Conservation (phyloP, 1,140 invertebrate genomes). For the Varroa destructor region DNA sequence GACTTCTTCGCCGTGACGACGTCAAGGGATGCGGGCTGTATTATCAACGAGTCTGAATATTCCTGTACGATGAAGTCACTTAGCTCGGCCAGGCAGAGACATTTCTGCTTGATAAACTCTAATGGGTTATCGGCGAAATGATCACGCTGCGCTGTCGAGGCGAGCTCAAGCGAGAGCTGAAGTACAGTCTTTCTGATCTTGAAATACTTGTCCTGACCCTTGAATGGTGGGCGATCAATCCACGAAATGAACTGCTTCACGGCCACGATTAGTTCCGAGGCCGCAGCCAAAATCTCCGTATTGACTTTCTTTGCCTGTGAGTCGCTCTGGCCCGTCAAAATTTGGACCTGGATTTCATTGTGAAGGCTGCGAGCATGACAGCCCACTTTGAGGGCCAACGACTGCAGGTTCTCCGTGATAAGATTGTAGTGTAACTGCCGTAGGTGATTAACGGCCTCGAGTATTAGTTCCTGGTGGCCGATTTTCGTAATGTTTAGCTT, state of each 20-base stretch:
- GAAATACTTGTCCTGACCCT: constrained; percentile 53
- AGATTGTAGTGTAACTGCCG: constrained; percentile 78
- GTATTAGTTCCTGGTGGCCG: constrained; percentile 78
- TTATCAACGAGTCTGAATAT: constrained; percentile 66
- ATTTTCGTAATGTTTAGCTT: constrained; percentile 66
- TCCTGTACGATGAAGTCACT: constrained; percentile 78
- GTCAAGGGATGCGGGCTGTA: constrained; percentile 72
- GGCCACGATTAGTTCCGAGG: constrained; percentile 31
- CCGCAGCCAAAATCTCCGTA: constrained; percentile 6
- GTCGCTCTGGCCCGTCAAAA: constrained; percentile 11
- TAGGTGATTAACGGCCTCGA: constrained; percentile 76
- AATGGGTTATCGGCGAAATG: constrained; percentile 67
- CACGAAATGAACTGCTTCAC: constrained; percentile 28
- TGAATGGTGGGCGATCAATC: constrained; percentile 42
- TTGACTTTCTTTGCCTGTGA: constrained; percentile 8
- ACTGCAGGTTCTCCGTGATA: constrained; percentile 75
- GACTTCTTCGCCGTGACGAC: constrained; percentile 70
- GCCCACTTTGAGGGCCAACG: constrained; percentile 64
- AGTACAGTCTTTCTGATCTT: constrained; percentile 55
- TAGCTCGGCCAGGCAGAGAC: constrained; percentile 55
- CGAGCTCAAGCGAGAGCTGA: constrained; percentile 64
- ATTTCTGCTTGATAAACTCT: constrained; percentile 47
- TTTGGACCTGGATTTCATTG: constrained; percentile 46
- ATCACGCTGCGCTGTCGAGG: constrained; percentile 69
- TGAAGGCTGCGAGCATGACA: constrained; percentile 65